These are phyloP conservation scores for Spongilla lacustris DNA, from an alignment of 37 sponge, comb jelly and placozoan species.

Conservation along the genomic window DNA sequence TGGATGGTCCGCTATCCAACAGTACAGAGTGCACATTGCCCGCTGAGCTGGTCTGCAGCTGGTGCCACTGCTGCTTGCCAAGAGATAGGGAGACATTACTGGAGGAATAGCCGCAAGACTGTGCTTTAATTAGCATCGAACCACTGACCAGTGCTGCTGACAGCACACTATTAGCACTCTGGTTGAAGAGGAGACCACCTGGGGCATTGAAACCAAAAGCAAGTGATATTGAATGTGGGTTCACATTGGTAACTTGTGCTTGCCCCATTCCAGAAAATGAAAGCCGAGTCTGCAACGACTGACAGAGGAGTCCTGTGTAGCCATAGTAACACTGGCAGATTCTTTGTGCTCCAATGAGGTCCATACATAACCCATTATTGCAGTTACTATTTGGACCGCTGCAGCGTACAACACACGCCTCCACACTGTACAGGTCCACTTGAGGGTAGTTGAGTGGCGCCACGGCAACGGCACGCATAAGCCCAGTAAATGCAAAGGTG, in stretches of 20 bases:
- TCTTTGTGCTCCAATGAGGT: slow-evolving; percentile 15
- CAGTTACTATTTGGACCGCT: slow-evolving; percentile 25
- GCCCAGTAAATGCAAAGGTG: slow-evolving; percentile 28
- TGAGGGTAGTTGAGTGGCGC: neutral
- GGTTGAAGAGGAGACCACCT: neutral
- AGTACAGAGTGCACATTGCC: neutral
- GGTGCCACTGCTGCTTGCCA: slow-evolving; percentile 34
- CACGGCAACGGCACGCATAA: slow-evolving; percentile 44
- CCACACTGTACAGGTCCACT: slow-evolving; percentile 7
- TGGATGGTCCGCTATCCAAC: neutral
- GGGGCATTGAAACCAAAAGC: slow-evolving; percentile 31
- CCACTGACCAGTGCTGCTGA: neutral
- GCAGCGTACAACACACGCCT: slow-evolving; percentile 31
- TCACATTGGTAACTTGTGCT: neutral
- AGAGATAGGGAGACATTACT: neutral
- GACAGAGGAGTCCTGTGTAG: slow-evolving; percentile 44
- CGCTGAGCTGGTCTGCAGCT: neutral
- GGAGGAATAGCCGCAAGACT: slow-evolving; percentile 10
- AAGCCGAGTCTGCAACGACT: slow-evolving; percentile 22
- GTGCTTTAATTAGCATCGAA: neutral
- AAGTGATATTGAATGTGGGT: neutral
- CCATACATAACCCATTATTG: slow-evolving; percentile 19
- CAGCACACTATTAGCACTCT: neutral
- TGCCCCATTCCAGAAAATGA: slow-evolving; percentile 25
- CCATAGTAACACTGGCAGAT: slow-evolving; percentile 36